These are phyloP conservation scores for Octopus bimaculoides DNA, from an alignment of 1,140 invertebrate genomes.

Conservation along the genomic window DNA sequence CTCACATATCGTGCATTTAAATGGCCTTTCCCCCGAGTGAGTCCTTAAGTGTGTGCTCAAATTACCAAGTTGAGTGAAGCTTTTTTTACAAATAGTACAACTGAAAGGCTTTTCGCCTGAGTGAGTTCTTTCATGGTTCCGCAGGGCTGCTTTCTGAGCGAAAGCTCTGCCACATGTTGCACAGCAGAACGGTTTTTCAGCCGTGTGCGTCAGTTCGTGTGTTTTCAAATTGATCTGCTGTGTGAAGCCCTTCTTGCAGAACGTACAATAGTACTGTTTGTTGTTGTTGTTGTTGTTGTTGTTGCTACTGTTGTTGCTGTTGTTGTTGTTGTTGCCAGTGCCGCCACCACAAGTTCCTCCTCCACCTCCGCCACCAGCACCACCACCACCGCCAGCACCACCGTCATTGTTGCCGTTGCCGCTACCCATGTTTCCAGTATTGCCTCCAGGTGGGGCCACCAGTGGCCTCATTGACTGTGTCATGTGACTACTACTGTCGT, in stretches of 20 bases:
- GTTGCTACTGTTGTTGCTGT: neutral
- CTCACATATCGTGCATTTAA: slow-evolving; percentile 17
- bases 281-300: slow-evolving; percentile 45
- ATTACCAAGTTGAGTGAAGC: slow-evolving; percentile 56
- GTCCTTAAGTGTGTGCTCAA: slow-evolving; percentile 39
- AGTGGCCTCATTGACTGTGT: too few species aligned
- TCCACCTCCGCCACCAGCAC: neutral
- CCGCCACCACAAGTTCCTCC: neutral
- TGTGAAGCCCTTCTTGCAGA: slow-evolving; percentile 17
- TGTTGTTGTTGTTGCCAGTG: neutral
- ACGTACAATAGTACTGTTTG: slow-evolving; percentile 20
- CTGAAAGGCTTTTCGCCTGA: slow-evolving; percentile 30
- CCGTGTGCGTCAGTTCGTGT: slow-evolving; percentile 25
- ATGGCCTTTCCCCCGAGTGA: slow-evolving; percentile 85
- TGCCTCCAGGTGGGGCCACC: too few species aligned
- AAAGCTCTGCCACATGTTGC: slow-evolving; percentile 22
- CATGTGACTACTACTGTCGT: neutral
- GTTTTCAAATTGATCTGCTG: slow-evolving; percentile 22
- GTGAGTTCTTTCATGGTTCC: slow-evolving; percentile 31
- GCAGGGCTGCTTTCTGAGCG: slow-evolving; percentile 42
- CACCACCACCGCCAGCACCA: neutral
- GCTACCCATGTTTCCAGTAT: neutral
- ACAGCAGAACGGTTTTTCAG: slow-evolving; percentile 24
- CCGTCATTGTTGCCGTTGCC: neutral
- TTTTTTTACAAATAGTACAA: slow-evolving; percentile 33